These are phyloP conservation scores for Pocota personata DNA, from an alignment of 2,888 invertebrate species.

Conservation along the genomic window DNA sequence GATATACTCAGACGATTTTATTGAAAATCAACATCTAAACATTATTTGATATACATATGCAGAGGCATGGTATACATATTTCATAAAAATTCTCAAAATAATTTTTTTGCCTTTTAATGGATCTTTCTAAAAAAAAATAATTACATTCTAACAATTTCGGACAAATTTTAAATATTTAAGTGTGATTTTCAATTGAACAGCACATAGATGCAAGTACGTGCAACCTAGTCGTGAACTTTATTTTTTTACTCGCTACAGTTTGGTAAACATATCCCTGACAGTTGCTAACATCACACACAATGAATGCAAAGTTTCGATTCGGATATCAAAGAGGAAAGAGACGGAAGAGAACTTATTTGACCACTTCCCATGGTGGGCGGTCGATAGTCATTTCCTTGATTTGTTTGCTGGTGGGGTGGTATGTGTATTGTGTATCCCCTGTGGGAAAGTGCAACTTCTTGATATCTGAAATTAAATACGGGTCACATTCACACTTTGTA, in stretches of 20 bases:
- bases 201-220: too few species aligned
- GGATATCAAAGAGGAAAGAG: not conserved
- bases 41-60: too few species aligned
- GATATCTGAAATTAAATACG: not conserved
- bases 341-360: not conserved
- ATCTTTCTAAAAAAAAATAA: too few species aligned
- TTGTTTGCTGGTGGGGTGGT: not conserved
- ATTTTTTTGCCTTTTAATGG: too few species aligned
- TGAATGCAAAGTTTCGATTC: not conserved
- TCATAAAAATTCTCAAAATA: too few species aligned
- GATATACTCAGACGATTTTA: too few species aligned
- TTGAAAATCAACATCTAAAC: too few species aligned
- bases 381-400: conserved; percentile 5
- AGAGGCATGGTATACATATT: too few species aligned
- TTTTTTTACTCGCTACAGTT: not conserved
- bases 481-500: not conserved
- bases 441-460: not conserved
- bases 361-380: not conserved
- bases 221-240: too few species aligned
- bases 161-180: too few species aligned
- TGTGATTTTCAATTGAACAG: too few species aligned
- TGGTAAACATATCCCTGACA: not conserved
- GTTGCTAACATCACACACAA: not conserved
- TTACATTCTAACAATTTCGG: too few species aligned
- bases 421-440: not conserved